Base-by-base conservation (phyloP, 1,140 invertebrate species). In the Zeugodacus cucurbitae region DNA sequence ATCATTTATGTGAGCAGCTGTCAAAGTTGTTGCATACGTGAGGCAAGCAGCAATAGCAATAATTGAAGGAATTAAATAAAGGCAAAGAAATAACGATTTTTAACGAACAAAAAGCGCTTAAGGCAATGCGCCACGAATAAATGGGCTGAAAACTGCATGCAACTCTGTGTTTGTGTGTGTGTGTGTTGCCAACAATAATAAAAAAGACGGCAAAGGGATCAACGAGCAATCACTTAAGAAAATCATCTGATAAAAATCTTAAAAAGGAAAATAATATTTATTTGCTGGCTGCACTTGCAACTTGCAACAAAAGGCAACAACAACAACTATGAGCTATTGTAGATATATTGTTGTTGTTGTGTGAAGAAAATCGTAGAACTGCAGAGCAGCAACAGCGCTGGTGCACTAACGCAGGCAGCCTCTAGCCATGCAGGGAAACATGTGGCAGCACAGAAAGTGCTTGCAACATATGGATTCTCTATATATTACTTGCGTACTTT, bases 221-320 rank as follows among this genome's bases (percentile, higher is more conserved):
- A 82, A 82, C 74, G 41, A 54, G 74, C 74, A 82, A 82, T 82
- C 74, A 82, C 74, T 82, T 82, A 82, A 82, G 74, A 48, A 82
- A 82, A 82, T 82, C 74, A 82, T 82, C 74, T 82, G 74, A 82
- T 82, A 82, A 82, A 82, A 48, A 82, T 82, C 74, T 82, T 82
- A 41, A 82, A 82, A 82, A 82, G 74, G 74, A 44, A 82, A 48
- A 44, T 48, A 82, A 48, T 82, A 48, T 82, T 48, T 82, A 48
- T 48, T 82, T 82, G 26, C 20, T 48, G 20, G 37, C n/a, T n/a
- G n/a, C n/a, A n/a, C n/a, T 48, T 48, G 6, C 34, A 37, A 14
- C n/a, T n/a, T 41, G 22, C 74, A 70, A 34, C 29, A 70, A 82
- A 41, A 11, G n/a, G n/a, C 32, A 70, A 37, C 34, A 70, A 20